A percentile compares a stretch with the other conserved stretches of the same genome.
Conservation (phyloP, 2,888 invertebrate species). For the Scrobipalpa atriplicella region DNA sequence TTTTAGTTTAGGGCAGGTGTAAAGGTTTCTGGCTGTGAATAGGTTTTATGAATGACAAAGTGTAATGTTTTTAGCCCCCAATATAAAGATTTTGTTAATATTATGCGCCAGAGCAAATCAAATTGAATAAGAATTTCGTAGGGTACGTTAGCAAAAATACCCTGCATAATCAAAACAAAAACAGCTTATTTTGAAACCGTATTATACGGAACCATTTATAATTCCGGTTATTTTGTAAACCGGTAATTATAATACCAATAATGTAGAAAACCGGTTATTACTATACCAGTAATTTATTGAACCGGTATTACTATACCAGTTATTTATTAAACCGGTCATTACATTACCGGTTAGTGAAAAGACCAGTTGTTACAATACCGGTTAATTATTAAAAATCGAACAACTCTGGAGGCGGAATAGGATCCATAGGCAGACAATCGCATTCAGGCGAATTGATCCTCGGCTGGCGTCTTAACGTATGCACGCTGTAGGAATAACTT, state of each 20-base stretch:
- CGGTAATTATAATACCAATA: too few species aligned
- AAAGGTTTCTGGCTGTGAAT: neutral
- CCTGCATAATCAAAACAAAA: too few species aligned
- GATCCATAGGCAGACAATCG: conserved; percentile 63
- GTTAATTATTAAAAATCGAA: conserved; percentile 64
- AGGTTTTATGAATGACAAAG: neutral
- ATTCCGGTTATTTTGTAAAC: too few species aligned
- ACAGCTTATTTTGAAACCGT: too few species aligned
- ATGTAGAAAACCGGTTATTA: too few species aligned
- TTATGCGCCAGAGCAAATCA: neutral
- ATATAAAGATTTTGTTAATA: neutral
- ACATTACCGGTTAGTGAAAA: neutral
- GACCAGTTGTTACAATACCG: neutral
- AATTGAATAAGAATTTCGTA: neutral
- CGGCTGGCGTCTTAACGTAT: conserved; percentile 54
- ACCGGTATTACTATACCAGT: too few species aligned
- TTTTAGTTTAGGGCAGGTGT: neutral
- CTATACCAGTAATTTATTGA: too few species aligned
- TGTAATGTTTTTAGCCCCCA: neutral
- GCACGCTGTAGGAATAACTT: conserved; percentile 54
- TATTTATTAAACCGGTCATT: neutral
- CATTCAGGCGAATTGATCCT: conserved; percentile 49
- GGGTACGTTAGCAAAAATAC: too few species aligned
- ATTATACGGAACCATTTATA: too few species aligned
- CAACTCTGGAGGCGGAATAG: conserved; percentile 73